These are phyloP conservation scores for Laterallus jamaicensis DNA, from an alignment of 2,113 vertebrate species.

Conservation along the genomic window DNA sequence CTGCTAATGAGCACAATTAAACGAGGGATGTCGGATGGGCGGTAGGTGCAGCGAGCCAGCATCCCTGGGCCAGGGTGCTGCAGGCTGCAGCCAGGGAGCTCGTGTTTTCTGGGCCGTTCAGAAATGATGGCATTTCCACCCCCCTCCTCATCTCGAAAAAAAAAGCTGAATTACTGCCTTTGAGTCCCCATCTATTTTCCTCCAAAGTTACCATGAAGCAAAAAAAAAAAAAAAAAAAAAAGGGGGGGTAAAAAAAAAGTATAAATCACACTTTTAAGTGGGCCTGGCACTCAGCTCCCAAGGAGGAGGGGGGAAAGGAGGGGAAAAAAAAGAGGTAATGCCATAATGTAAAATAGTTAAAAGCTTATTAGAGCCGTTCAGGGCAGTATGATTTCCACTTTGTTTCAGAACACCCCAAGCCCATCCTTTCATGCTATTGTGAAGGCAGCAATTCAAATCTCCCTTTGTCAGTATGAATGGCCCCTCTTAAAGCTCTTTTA, in stretches of 20 bases:
- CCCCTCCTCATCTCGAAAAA: conserved; percentile 58
- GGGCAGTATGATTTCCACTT: conserved; percentile 93
- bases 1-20: background rate
- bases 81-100: background rate
- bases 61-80: background rate
- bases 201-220: conserved; percentile 84
- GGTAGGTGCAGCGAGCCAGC: background rate
- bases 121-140: conserved; percentile 70
- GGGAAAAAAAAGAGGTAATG: conserved; percentile 67
- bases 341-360: conserved; percentile 92
- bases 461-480: conserved; percentile 94
- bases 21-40: background rate
- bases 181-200: conserved; percentile 76
- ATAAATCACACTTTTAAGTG: conserved; percentile 92
- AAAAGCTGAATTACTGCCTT: conserved; percentile 79
- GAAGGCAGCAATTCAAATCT: conserved; percentile 91
- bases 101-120: conserved; percentile 24
- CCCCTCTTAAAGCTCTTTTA: conserved; percentile 91
- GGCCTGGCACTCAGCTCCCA: conserved; percentile 77
- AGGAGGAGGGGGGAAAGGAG: background rate
- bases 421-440: conserved; percentile 97
- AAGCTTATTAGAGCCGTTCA: conserved; percentile 95
- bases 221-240: conserved; percentile 67
- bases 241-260: conserved; percentile 73
- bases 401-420: conserved; percentile 90